Evolutionary conservation across 2,888 invertebrate species (phyloP), one percentile per base, ranked within the genome.

Genomic region (Erpobdella octoculata): DNA sequence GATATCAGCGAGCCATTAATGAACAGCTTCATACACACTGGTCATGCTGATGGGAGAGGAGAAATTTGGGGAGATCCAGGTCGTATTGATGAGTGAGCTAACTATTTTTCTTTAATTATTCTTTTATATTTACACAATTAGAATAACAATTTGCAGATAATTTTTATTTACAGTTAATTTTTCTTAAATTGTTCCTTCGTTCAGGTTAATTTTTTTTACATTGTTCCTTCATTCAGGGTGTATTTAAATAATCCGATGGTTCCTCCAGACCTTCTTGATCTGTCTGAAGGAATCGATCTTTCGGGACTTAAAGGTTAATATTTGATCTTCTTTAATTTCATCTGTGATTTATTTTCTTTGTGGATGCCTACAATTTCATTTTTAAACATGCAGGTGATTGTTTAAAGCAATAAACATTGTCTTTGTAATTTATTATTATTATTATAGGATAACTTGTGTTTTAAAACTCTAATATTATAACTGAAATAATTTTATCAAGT

Each of bases 21-120:
- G 77, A 89, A 91, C 80, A 91, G 91, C 0, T 89, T 92, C 76
- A 90, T 92, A 71, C 92, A 92, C 79, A 89, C 92, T 0, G 87
- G 87, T 65, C 84, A 85, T 78, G 82, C 82, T 2, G 84, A 85
- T 15, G 87, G 89, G 0, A 90, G 90, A 0, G 91, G 91, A 2
- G 73, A 73, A 28, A 89, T 89, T 77, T 93, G 93, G 93, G 93
- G 93, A 0, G 89, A 89, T 78, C 91, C 91, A 0, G 87, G 87
- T 1, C 86, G 85, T 73, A 91, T 92, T 74, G 92, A 92, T 79
- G 89, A 89, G 81, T 84, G 76, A 76, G 83, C 66, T 28, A 21
- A 6, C 6, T 67, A 15, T 18, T 67, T 9, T 59, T 67, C 18
- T 35, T 15, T 58, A 8, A 65, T 28, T 9, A 35, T 31, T 31